Evolutionary conservation across 2,113 vertebrate species (phyloP).

Genomic region (Dryoscopus gambensis): DNA sequence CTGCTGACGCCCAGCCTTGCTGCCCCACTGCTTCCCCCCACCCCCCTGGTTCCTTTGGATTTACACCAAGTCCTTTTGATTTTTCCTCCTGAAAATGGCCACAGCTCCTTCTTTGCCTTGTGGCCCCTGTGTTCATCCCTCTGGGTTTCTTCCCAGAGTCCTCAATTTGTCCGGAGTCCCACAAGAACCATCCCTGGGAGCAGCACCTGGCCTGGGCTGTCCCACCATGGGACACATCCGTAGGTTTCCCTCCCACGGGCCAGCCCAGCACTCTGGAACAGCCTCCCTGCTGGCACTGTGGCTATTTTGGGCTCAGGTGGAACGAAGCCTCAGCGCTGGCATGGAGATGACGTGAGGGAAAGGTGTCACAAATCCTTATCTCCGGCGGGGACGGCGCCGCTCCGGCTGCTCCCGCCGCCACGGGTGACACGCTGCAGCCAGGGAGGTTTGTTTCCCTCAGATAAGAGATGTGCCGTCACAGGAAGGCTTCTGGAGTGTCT

Average conservation of each 20-base stretch:
- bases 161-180: neutral
- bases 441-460: neutral
- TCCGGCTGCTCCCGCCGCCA: neutral
- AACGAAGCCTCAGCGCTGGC: neutral
- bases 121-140: accelerated
- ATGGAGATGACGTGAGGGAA: neutral
- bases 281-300: neutral
- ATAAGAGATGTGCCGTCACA: neutral
- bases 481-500: neutral
- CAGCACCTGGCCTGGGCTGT: neutral
- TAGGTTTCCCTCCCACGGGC: neutral
- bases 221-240: neutral
- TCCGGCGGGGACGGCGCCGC: neutral
- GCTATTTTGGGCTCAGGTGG: neutral
- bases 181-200: neutral
- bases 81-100: neutral
- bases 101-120: neutral
- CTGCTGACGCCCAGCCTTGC: neutral
- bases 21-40: neutral
- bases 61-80: neutral
- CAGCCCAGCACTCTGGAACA: neutral
- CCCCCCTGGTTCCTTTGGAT: neutral
- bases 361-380: neutral
- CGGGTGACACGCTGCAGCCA: neutral
- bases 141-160: neutral